Conservation (phyloP, 2,113 vertebrate species). For the Rissa tridactyla region DNA sequence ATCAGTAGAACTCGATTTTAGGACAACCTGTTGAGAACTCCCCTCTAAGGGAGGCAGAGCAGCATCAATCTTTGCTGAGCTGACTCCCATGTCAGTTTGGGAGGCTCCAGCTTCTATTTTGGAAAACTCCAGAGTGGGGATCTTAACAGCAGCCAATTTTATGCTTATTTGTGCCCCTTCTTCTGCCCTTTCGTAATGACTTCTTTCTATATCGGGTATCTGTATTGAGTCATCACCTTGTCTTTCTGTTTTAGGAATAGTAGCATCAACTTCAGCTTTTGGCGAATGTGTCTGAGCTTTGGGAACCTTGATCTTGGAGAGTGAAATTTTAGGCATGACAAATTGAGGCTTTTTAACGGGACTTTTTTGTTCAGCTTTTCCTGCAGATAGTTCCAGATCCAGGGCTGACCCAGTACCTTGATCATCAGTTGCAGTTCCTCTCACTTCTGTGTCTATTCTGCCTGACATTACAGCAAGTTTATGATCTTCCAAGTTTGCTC, state of each 20-base stretch:
- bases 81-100: background rate
- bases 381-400: background rate
- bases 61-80: background rate
- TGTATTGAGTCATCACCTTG: background rate
- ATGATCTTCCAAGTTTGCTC: background rate
- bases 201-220: conserved; percentile 31
- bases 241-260: background rate
- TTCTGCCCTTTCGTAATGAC: background rate
- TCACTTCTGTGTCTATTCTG: background rate
- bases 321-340: conserved; percentile 34
- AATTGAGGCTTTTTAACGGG: conserved; percentile 17
- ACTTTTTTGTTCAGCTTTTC: conserved; percentile 8
- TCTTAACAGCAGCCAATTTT: conserved; percentile 5
- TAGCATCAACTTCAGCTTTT: background rate
- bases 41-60: background rate
- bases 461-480: background rate
- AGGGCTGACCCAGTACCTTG: background rate
- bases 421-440: background rate
- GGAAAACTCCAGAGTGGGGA: background rate
- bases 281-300: background rate
- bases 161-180: conserved; percentile 34
- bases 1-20: background rate
- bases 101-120: background rate
- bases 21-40: background rate
- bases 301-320: conserved; percentile 39